These are phyloP conservation scores for Cyprinodon variegatus DNA, from an alignment of 2,113 vertebrate species.

Conservation along the genomic window DNA sequence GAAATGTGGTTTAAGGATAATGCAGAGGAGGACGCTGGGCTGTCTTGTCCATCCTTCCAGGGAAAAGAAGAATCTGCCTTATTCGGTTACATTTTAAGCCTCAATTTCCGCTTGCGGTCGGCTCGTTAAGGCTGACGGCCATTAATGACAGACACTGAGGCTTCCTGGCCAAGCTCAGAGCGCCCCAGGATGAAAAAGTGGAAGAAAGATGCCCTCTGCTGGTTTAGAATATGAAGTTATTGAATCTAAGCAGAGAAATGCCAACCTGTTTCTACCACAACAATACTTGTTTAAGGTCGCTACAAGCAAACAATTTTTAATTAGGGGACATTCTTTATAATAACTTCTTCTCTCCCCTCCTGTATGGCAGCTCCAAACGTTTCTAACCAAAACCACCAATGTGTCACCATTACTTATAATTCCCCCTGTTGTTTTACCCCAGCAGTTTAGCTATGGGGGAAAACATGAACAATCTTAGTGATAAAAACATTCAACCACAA, in stretches of 20 bases:
- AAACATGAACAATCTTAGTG: too few species aligned
- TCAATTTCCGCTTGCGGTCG: conserved; percentile 65
- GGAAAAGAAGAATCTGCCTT: conserved; percentile 57
- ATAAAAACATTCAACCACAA: too few species aligned
- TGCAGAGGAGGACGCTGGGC: conserved; percentile 39
- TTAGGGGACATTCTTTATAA: too few species aligned
- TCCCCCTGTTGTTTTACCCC: too few species aligned
- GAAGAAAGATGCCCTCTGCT: conserved; percentile 66
- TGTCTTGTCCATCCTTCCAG: conserved; percentile 38
- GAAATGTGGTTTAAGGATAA: conserved; percentile 55
- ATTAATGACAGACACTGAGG: conserved; percentile 46
- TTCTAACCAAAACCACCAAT: too few species aligned
- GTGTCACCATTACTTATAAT: too few species aligned
- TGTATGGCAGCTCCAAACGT: too few species aligned
- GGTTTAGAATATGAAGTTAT: conserved; percentile 12
- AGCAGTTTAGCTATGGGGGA: too few species aligned
- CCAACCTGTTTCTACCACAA: neutral
- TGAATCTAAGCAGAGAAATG: neutral
- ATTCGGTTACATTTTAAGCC: conserved; percentile 72
- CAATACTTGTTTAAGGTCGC: too few species aligned
- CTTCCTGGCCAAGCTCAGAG: conserved; percentile 24
- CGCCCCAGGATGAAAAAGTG: neutral
- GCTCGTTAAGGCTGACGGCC: conserved; percentile 60
- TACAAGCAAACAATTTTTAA: too few species aligned
- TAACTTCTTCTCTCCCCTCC: too few species aligned